Base-by-base conservation (phyloP, 2,888 invertebrate genomes). In the Incurvaria masculella region DNA sequence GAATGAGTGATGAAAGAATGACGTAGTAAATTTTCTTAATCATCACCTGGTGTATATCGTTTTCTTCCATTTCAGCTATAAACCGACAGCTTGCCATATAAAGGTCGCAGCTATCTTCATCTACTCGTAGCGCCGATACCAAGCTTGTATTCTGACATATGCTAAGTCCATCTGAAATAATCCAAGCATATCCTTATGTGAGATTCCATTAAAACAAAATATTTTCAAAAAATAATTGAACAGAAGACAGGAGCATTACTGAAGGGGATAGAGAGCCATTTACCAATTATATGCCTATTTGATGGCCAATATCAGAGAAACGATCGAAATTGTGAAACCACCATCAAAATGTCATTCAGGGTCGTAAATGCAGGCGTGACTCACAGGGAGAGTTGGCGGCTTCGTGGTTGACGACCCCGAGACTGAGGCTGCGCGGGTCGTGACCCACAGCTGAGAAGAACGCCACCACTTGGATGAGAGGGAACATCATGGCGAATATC, bases 321-420 rank as follows among this genome's bases (percentile, higher is more conserved):
- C n/a, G n/a, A n/a, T n/a, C n/a, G n/a, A n/a, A n/a, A n/a, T n/a
- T n/a, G n/a, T n/a, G n/a, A n/a, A n/a, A n/a, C n/a, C n/a, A n/a
- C n/a, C n/a, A n/a, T n/a, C n/a, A n/a, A n/a, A n/a, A n/a, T n/a
- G n/a, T n/a, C n/a, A n/a, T n/a, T n/a, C n/a, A n/a, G n/a, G n/a
- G n/a, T n/a, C n/a, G n/a, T n/a, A n/a, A n/a, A n/a, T n/a, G n/a
- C n/a, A n/a, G n/a, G n/a, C n/a, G 23, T 23, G 44, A 64, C 60
- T 62, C 60, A 78, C 76, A 57, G 46, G 79, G 58, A 55, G 73
- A 79, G 26, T 65, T 66, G 0, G 68, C 62, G 1, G 84, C 81
- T 68, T 96, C 95, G 1, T 89, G 81, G 60, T 94, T 94, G 19
- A 93, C 87, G 1, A 95, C 80, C 0, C 87, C 94, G 33, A 96